phyloP scores from a whole-genome alignment of 2,113 vertebrate genomes.

The Grallaria varia region DNA sequence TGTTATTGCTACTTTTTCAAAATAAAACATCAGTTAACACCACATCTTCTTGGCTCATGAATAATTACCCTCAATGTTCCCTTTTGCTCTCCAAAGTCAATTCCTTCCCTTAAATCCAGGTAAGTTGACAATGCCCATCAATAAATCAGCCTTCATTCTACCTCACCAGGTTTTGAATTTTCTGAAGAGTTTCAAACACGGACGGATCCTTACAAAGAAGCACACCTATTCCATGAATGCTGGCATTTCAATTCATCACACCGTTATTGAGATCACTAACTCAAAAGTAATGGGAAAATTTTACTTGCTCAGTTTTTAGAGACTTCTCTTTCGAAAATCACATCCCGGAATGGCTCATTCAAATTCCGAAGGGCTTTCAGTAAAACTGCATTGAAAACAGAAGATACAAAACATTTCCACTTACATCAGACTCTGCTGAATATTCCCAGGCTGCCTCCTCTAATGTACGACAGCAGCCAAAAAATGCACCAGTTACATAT shows the following conservation, averaged over 20 bases:
- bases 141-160: background rate
- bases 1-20: background rate
- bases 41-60: background rate
- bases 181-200: background rate
- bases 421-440: background rate
- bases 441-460: background rate
- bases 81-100: background rate
- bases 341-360: background rate
- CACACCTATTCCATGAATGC: background rate
- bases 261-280: background rate
- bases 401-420: background rate
- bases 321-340: background rate
- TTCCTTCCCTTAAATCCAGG: background rate
- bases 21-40: background rate
- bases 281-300: background rate
- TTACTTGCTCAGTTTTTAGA: background rate
- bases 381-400: background rate
- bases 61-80: background rate
- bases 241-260: background rate
- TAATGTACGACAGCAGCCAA: background rate
- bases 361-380: background rate
- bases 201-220: background rate
- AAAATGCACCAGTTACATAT: background rate
- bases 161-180: background rate
- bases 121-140: background rate